Conservation (phyloP, 2,888 invertebrate species). For the Tipula vernalis region DNA sequence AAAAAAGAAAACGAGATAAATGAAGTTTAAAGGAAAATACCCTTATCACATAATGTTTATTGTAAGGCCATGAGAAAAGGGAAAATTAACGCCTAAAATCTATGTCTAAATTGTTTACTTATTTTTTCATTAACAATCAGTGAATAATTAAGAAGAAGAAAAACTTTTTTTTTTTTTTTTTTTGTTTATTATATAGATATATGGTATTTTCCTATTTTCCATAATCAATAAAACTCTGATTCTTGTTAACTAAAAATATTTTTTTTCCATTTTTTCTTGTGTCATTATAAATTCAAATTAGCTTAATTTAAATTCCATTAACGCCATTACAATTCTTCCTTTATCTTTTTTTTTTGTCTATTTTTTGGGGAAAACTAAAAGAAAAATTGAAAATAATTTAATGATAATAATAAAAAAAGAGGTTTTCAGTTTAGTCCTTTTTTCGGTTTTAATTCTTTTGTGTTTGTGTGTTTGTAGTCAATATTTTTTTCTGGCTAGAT, state of each 20-base stretch:
- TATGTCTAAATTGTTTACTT: neutral
- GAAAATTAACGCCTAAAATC: neutral
- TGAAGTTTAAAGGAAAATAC: neutral
- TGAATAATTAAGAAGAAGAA: neutral
- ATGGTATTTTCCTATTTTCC: neutral
- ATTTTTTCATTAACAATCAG: neutral
- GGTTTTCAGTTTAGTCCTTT: conserved; percentile 6
- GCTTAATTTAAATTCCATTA: conserved; percentile 10
- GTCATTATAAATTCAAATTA: conserved; percentile 10
- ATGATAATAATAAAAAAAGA: conserved; percentile 5
- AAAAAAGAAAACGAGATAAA: neutral
- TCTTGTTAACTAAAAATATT: neutral
- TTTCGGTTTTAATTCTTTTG: neutral
- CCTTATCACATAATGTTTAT: neutral
- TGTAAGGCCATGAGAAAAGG: neutral
- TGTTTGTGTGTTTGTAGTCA: neutral
- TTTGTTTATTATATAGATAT: neutral
- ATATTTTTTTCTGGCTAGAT: neutral
- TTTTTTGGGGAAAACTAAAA: neutral
- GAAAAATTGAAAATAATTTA: neutral
- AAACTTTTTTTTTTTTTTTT: neutral
- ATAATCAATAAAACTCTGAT: neutral
- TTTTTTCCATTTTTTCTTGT: neutral
- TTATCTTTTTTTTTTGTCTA: neutral
- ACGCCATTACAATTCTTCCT: neutral